Conservation (phyloP, 2,888 invertebrate species). For the Notodonta ziczac region DNA sequence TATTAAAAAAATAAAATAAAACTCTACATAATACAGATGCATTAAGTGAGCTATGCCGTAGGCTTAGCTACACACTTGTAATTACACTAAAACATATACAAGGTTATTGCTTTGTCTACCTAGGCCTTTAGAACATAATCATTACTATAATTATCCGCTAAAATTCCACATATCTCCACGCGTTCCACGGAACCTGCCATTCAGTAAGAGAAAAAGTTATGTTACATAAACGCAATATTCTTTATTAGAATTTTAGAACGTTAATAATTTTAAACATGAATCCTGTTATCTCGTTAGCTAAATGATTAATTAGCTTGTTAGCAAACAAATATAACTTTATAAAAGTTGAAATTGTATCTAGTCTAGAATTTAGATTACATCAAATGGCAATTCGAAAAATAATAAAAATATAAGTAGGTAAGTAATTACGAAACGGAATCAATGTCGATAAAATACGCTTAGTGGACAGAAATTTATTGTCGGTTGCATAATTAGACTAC, state of each 20-base stretch:
- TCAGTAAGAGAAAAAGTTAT: background rate
- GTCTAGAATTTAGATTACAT: constrained; percentile 3
- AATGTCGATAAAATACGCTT: constrained; percentile 28
- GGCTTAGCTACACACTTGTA: too few species aligned
- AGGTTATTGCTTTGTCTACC: background rate
- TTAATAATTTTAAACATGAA: too few species aligned
- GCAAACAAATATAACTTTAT: background rate
- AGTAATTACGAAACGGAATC: background rate
- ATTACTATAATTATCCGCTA: background rate
- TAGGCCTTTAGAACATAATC: background rate
- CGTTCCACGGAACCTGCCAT: background rate
- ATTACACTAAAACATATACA: background rate
- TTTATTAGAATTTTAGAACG: too few species aligned
- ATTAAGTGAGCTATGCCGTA: too few species aligned
- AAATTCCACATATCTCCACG: background rate
- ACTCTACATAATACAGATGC: too few species aligned
- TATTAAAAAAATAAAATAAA: too few species aligned
- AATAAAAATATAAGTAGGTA: background rate
- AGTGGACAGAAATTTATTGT: constrained; percentile 24
- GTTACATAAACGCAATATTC: too few species aligned
- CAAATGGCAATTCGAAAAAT: background rate
- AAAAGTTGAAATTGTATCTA: background rate
- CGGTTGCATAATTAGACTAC: constrained; percentile 29
- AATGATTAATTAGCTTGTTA: background rate
- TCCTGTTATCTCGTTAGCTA: background rate